These are phyloP conservation scores for Troides aeacus DNA, from an alignment of 2,888 invertebrate genomes.

Conservation along the genomic window DNA sequence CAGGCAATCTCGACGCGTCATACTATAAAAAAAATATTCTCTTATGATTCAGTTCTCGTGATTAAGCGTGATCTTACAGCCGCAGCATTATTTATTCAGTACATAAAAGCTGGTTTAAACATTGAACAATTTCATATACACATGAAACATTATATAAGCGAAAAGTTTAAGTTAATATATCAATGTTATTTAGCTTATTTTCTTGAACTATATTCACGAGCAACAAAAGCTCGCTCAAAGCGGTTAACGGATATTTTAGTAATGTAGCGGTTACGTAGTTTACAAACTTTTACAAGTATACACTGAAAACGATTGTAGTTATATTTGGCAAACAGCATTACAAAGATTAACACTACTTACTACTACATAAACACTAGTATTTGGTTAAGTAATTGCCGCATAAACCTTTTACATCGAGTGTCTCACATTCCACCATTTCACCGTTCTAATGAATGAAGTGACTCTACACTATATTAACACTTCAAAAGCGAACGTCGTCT, in stretches of 20 bases:
- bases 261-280: neutral
- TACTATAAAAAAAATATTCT: too few species aligned
- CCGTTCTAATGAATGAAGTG: neutral
- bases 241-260: neutral
- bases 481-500: constrained; percentile 1
- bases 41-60: too few species aligned
- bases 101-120: neutral
- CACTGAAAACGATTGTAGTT: constrained; percentile 11
- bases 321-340: constrained; percentile 10
- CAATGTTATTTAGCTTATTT: neutral
- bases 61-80: neutral
- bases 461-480: constrained; percentile 6
- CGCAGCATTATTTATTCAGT: neutral
- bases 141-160: too few species aligned
- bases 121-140: neutral
- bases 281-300: neutral
- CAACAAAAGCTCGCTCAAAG: neutral
- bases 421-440: constrained; percentile 3
- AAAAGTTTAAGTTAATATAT: too few species aligned
- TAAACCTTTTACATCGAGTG: constrained; percentile 11
- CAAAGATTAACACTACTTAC: constrained; percentile 20
- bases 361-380: constrained; percentile 12
- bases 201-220: neutral
- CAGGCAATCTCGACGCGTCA: too few species aligned
- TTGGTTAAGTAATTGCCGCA: constrained; percentile 22